phyloP scores from a whole-genome alignment of 2,113 vertebrate genomes.

The Poicephalus gulielmi region DNA sequence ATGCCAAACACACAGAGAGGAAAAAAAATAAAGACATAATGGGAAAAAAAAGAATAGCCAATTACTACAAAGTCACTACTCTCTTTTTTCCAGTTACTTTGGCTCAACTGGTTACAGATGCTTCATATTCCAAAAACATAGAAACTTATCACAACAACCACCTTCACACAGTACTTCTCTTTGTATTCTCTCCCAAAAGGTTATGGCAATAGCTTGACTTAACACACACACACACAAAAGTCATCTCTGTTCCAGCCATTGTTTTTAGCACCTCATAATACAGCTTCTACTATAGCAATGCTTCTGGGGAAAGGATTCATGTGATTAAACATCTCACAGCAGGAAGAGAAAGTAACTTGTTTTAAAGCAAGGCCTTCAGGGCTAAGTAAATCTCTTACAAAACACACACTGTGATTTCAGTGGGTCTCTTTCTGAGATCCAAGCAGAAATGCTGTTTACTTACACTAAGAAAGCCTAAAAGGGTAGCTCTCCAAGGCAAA shows the following conservation, averaged over 20 bases:
- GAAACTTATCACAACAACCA: not conserved
- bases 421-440: fast-evolving
- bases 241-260: not conserved
- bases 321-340: not conserved
- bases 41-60: not conserved
- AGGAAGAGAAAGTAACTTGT: not conserved
- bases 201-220: not conserved
- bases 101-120: not conserved
- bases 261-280: not conserved
- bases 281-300: not conserved
- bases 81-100: not conserved
- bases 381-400: not conserved
- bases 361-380: not conserved
- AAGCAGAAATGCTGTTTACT: not conserved
- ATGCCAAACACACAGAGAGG: not conserved
- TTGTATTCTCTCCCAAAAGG: not conserved
- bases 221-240: not conserved
- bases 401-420: not conserved
- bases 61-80: not conserved
- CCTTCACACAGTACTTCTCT: not conserved
- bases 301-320: not conserved
- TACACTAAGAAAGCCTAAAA: not conserved
- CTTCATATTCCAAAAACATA: not conserved
- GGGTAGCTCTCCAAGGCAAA: not conserved
- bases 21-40: not conserved